phyloP scores from a whole-genome alignment of 2,113 vertebrate genomes.

The Silurus asotus region DNA sequence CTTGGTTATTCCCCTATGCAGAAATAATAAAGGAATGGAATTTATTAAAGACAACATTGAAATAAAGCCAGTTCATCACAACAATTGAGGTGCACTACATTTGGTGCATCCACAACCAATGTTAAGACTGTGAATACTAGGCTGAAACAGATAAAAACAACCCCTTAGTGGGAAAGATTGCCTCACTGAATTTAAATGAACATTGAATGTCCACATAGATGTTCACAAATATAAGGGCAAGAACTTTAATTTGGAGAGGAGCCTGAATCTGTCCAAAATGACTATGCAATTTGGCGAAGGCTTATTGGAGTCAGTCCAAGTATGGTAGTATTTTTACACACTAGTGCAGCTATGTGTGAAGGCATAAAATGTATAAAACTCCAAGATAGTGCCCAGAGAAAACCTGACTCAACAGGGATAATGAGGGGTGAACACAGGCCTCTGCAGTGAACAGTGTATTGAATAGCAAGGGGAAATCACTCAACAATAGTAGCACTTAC shows the following conservation, averaged over 20 bases:
- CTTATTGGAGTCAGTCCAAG: background rate
- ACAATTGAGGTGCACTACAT: background rate
- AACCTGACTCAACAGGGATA: background rate
- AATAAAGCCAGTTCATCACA: background rate
- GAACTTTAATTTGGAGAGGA: background rate
- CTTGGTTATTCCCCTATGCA: background rate
- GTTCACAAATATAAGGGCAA: background rate
- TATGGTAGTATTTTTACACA: background rate
- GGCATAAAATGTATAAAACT: background rate
- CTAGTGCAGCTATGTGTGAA: background rate
- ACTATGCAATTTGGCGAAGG: background rate
- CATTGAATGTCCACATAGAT: background rate
- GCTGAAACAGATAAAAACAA: background rate
- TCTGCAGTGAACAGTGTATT: background rate
- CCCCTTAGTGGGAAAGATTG: background rate
- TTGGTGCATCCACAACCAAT: background rate
- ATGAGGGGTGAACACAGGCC: slow-evolving; percentile 2
- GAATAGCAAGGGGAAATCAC: slow-evolving; percentile 2
- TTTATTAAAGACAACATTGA: background rate
- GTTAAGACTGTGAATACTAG: background rate
- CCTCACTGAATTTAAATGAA: background rate
- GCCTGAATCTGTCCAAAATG: background rate
- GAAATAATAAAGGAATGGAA: background rate
- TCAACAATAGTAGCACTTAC: background rate
- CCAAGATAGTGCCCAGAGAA: background rate